A percentile compares a stretch with the other conserved stretches of the same genome.
Conservation (phyloP, 2,797 vertebrate species). For the Lycodopsis pacificus region DNA sequence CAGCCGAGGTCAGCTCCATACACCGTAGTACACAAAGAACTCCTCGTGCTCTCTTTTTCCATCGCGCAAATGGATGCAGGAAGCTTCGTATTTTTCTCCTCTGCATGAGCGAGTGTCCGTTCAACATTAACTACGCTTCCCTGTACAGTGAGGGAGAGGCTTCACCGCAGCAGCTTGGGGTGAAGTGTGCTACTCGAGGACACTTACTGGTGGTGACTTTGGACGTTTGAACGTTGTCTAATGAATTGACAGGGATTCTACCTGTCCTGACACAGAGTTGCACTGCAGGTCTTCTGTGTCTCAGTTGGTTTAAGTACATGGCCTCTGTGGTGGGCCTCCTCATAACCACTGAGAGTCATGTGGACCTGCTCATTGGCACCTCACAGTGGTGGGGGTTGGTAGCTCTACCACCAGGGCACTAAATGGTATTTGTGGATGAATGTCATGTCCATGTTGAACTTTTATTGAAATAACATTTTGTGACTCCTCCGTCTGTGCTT, state of each 20-base stretch:
- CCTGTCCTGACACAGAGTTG: not conserved
- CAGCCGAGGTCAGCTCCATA: constrained; percentile 47
- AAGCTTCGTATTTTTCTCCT: constrained; percentile 8
- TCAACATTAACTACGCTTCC: constrained; percentile 17
- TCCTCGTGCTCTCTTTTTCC: constrained; percentile 18
- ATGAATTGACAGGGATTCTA: not conserved
- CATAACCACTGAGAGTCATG: not conserved
- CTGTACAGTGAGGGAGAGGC: not conserved
- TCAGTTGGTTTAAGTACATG: constrained; percentile 24
- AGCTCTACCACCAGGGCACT: not conserved
- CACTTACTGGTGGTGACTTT: constrained; percentile 1
- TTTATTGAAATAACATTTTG: too few relatives aligned
- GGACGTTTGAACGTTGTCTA: not conserved
- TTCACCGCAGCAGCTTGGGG: not conserved
- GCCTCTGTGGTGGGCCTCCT: constrained; percentile 1
- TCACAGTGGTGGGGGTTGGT: constrained; percentile 51
- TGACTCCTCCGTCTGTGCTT: too few relatives aligned
- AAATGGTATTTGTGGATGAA: constrained; percentile 35
- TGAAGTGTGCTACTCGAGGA: constrained; percentile 3
- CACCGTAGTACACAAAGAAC: constrained; percentile 15
- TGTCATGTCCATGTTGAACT: constrained; percentile 13
- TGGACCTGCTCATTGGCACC: constrained; percentile 43
- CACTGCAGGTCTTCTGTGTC: constrained; percentile 8
- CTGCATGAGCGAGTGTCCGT: constrained; percentile 2
- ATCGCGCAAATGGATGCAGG: constrained; percentile 29